Base-by-base conservation (phyloP, 2,888 invertebrate species). In the Tigriopus californicus region DNA sequence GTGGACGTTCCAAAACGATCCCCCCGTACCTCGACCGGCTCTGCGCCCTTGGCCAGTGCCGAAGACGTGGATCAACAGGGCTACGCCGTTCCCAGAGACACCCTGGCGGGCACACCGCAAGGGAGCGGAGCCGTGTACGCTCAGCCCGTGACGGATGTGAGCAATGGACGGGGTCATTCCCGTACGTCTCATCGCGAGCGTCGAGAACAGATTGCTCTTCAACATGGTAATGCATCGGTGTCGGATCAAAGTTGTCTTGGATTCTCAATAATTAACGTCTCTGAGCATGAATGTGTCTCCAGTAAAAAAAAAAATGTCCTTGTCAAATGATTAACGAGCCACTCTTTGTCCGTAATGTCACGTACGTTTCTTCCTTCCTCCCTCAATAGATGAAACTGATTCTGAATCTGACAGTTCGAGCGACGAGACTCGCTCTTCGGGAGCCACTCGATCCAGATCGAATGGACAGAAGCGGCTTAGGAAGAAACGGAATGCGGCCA, bases 31-130 rank as follows among this genome's bases (percentile, higher is more conserved):
- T 75, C 74, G 41, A 49, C 33, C 71, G 79, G 81, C 64, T 79
- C 80, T 71, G 83, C 83, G 63, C 84, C 84, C 63, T 74, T 85
- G 64, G 85, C 82, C 67, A 80, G 79, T 65, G 82, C 82, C 60
- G 85, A 85, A 73, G 79, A 80, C 67, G 81, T 84, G 66, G 84
- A 82, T 71, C 75, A 85, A 65, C 72, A 72, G 11, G 58, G 58
- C 25, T 58, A 58, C 20, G 58, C 58, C 15, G 58, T 58, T 33
- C 58, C 58, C 33, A 47, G 41, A 49, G 58, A 84, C 71, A 81
- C 82, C 66, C 81, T 82, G 67, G 77, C 73, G 62, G 69, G 70
- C 69, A 63, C 42, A n/a, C 58, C 22, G 42, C 49, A 41, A 33
- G 22, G 41, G 25, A 13, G 24, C 15, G n/a, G 20, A 47, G 41